Conservation (phyloP, 2,888 invertebrate genomes). For the Scaptomyza polygonia region DNA sequence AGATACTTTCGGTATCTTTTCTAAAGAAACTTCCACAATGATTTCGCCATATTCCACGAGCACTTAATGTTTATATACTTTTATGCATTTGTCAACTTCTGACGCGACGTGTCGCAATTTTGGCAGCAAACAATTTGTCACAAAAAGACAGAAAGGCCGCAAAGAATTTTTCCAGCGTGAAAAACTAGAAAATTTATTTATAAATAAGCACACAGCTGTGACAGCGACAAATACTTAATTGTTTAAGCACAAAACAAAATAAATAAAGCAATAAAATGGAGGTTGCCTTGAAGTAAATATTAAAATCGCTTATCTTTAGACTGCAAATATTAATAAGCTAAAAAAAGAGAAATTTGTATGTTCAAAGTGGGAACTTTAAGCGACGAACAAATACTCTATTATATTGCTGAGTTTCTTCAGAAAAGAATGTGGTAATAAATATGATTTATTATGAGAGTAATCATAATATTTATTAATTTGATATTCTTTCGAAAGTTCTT, state of each 20-base stretch:
- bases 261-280: constrained; percentile 40
- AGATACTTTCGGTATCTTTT: constrained; percentile 18
- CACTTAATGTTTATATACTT: constrained; percentile 29
- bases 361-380: neutral
- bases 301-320: constrained; percentile 21
- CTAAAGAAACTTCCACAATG: constrained; percentile 24
- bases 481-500: neutral
- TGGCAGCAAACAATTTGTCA: constrained; percentile 70
- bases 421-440: neutral
- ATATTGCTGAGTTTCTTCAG: neutral
- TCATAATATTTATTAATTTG: too few relatives aligned
- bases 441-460: too few relatives aligned
- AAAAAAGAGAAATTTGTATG: constrained; percentile 20
- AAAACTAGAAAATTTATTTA: constrained; percentile 29
- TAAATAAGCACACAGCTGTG: constrained; percentile 54
- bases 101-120: constrained; percentile 71
- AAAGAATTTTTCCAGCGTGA: constrained; percentile 48
- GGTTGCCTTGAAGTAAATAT: constrained; percentile 42
- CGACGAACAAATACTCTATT: constrained; percentile 17
- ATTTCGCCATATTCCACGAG: constrained; percentile 57
- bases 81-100: constrained; percentile 62
- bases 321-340: constrained; percentile 29
- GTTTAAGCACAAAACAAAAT: constrained; percentile 23
- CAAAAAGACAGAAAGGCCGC: constrained; percentile 16
- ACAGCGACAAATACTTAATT: constrained; percentile 33